phyloP scores from a whole-genome alignment of 2,113 vertebrate species.

The Opisthocomus hoazin region DNA sequence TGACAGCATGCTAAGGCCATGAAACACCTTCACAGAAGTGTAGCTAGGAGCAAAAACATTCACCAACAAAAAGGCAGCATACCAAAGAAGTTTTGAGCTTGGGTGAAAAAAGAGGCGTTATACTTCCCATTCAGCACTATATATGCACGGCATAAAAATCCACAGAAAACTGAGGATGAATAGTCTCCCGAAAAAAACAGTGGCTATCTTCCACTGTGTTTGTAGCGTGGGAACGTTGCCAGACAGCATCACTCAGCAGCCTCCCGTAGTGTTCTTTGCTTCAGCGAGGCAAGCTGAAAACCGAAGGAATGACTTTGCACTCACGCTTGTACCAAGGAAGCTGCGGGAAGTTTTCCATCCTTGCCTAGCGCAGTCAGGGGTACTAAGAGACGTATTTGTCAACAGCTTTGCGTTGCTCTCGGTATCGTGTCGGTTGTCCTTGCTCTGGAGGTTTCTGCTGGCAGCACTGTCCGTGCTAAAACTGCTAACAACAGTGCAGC shows the following conservation, averaged over 20 bases:
- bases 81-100: background rate
- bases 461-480: background rate
- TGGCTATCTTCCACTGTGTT: background rate
- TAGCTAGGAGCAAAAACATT: background rate
- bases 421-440: background rate
- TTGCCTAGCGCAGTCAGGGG: background rate
- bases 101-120: background rate
- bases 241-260: conserved; percentile 3
- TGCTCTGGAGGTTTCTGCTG: conserved; percentile 25
- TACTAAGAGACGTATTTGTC: conserved; percentile 7
- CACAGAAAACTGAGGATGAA: background rate
- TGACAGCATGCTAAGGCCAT: background rate
- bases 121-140: background rate
- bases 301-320: conserved; percentile 8
- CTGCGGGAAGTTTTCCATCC: conserved; percentile 2
- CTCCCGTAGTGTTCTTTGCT: background rate
- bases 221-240: background rate
- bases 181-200: background rate
- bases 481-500: background rate
- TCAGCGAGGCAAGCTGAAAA: background rate
- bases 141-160: background rate
- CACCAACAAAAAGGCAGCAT: background rate
- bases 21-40: background rate
- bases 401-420: background rate
- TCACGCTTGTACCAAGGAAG: background rate